Conservation (phyloP, 2,888 invertebrate species). For the Leptothorax acervorum region DNA sequence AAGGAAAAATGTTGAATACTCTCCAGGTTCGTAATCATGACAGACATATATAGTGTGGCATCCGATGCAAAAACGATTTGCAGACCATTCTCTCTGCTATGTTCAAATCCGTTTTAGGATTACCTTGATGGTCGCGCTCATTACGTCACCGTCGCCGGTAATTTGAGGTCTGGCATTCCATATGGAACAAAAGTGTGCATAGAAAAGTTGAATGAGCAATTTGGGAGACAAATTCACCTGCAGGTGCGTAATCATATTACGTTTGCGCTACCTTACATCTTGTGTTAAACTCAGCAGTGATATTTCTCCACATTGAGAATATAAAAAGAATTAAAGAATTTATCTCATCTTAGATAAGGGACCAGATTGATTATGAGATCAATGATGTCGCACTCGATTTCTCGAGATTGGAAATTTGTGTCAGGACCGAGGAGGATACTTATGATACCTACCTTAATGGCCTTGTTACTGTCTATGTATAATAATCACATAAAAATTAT, state of each 20-base stretch:
- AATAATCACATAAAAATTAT: slow-evolving; percentile 24
- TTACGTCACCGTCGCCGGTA: slow-evolving; percentile 86
- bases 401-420: slow-evolving; percentile 86
- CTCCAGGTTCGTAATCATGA: slow-evolving; percentile 84
- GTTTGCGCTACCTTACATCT: not conserved
- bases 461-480: slow-evolving; percentile 82
- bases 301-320: not conserved
- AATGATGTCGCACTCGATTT: slow-evolving; percentile 67
- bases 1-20: slow-evolving; percentile 85
- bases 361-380: slow-evolving; percentile 81
- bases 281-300: not conserved
- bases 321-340: not conserved
- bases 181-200: slow-evolving; percentile 86
- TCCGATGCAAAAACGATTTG: not conserved
- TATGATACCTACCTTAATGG: slow-evolving; percentile 86
- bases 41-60: not conserved
- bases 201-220: slow-evolving; percentile 86
- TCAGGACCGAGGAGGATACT: slow-evolving; percentile 86
- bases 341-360: slow-evolving; percentile 81
- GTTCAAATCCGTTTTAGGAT: slow-evolving; percentile 82
- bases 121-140: slow-evolving; percentile 86
- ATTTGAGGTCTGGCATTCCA: slow-evolving; percentile 80
- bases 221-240: slow-evolving; percentile 85
- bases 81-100: not conserved
- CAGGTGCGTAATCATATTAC: slow-evolving; percentile 79